Base-by-base conservation (phyloP, 2,888 invertebrate genomes). In the Lasioglossum zephyrum region DNA sequence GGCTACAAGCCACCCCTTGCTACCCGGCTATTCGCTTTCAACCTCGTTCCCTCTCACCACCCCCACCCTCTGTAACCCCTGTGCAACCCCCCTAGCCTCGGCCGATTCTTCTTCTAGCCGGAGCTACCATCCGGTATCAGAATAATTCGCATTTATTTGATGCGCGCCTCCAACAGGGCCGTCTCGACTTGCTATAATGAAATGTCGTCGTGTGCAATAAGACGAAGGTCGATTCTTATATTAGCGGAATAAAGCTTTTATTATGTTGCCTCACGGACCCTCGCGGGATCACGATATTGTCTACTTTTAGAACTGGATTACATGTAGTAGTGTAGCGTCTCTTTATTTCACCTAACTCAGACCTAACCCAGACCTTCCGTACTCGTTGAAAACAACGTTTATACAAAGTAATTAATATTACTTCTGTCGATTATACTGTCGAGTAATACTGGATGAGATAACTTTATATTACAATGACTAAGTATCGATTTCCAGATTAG, bases 71-170 rank as follows among this genome's bases (percentile, higher is more conserved):
- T 18, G 13, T 60, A 53, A 41, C 69, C 44, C 75, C 76, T 53
- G 66, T 57, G 57, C n/a, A n/a, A 57, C 57, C 11, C n/a, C 57
- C 49, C 75, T 70, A 74, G 26, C 39, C 47, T 49, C 49, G 63
- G 31, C 39, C 72, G 26, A 16, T 66, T 47, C 31, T 77, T 76
- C 82, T 49, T 81, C 79, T 76, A 80, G 80, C 73, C 79, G 86
- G 66, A 74, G 70, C 83, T 75, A 75, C 83, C 73, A 87, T 90
- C 90, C 85, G 81, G 84, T 89, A 91, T 91, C 88, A 85, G 85
- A 90, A 91, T 92, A 93, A 93, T 91, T 93, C 89, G 90, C 87
- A 90, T 92, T 92, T 90, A 89, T 91, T 92, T 91, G 85, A 86
- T 75, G 84, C 77, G 81, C 80, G 77, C 73, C 69, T 73, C 79